Evolutionary conservation across 2,888 invertebrate species (phyloP), one percentile per base, ranked within the genome.

Genomic region (Hypercompe scribonia): DNA sequence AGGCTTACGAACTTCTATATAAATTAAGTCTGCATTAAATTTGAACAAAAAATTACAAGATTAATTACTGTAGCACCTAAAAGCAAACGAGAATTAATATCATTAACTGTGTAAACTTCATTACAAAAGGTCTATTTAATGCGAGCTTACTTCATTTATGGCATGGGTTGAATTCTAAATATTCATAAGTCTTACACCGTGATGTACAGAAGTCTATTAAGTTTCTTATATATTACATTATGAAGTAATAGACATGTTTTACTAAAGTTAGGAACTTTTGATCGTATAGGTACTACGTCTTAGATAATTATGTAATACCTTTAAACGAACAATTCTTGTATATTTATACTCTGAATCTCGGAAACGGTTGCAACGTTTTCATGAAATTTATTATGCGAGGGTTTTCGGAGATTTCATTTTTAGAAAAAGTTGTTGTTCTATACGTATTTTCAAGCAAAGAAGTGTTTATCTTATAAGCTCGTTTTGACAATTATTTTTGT

Each of bases 1-100:
- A 65, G 8, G 61, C 61, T 61, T 61, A 36, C 8, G 21, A 34
- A 24, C 5, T 65, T 65, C 11, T 11, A n/a, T 36, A 13, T 65
- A 13, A 65, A 65, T 65, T 24, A n/a, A 36, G 65, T 46, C 66
- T 31, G 64, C n/a, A 34, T 65, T 65, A 34, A 65, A 36, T 66
- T 65, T 65, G 11, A 65, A 65, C 34, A n/a, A 67, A 67, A 72
- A 39, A 33, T 65, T 66, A 61, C 18, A 65, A 65, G 65, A 70
- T 73, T 46, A 73, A 73, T 70, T 65, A 21, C 68, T 70, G 24
- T 74, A 54, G 68, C 80, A 82, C 78, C 74, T 75, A 73, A 74
- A 74, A 77, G 77, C 78, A 84, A 84, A 82, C 65, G 73, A 75
- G 75, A 71, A 78, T 84, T 82, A 82, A 79, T 78, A 82, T 76